Evolutionary conservation across 2,113 vertebrate genomes (phyloP), one percentile per base, ranked within the genome.

Genomic region (Choloepus hoffmanni): DNA sequence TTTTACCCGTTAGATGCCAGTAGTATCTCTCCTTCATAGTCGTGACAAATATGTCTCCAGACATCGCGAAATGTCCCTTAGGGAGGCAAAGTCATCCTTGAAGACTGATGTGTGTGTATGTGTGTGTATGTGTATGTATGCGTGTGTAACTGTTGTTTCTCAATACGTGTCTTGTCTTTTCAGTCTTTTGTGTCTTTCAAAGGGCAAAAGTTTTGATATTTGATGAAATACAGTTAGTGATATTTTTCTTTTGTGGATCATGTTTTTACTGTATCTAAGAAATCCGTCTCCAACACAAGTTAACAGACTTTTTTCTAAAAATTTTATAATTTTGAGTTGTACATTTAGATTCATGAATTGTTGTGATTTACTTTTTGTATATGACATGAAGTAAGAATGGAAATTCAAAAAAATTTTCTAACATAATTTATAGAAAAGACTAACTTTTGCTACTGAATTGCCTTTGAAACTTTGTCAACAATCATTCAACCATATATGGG

Each of bases 201-300:
- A 55, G 19, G 70, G 12, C 30, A 15, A 23, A 48, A 4, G 18
- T 40, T 72, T 53, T n/a, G 30, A 67, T 85, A 45, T 72, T 93
- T 79, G 19, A 70, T 55, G 23, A 45, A 48, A 18, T 76, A 63
- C 15, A 24, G 15, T 65, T 55, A 83, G 67, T 58, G 15, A 23
- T 58, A 8, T 68, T 94, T 76, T 90, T 58, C 53, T 93, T 93
- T 88, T 77, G 26, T 89, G 50, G 13, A 45, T 89, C 36, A 30
- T 60, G 21, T 62, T 68, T 60, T 89, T 23, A 40, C 48, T 77
- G 14, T n/a, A 50, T 43, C 19, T 84, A 74, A 83, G 50, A 94
- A n/a, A 83, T 83, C 67, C 74, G 73, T 63, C 43, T 30, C n/a
- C 40, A 58, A 26, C 13, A 30, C 50, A 85, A 60, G 8, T 9